Base-by-base conservation (phyloP, 2,888 invertebrate species). In the Dugesia japonica region DNA sequence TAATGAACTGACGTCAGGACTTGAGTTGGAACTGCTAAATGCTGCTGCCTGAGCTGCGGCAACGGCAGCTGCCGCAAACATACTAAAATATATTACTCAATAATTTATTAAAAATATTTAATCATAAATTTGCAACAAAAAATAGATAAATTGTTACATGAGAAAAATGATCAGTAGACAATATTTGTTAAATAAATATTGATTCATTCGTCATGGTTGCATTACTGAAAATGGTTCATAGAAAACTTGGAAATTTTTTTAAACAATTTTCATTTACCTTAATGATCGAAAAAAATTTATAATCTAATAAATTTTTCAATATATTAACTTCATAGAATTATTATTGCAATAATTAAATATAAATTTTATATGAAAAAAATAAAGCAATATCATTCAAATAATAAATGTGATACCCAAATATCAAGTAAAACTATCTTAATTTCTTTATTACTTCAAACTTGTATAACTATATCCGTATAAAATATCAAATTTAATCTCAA, bases 11-110 rank as follows among this genome's bases (percentile, higher is more conserved):
- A 56, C 56, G 23, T 56, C 56, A 56, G 56, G 56, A 23, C 56
- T 56, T 23, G 56, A 56, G n/a, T 56, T 56, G 56, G 56, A 56
- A 56, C 56, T 56, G 56, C 56, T 56, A 56, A 56, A 56, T 56
- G 56, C 56, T 56, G 56, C 56, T 56, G 56, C 56, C 23, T 56
- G 56, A 4, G 56, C 56, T 56, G 56, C 56, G 23, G 56, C 56
- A 56, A 56, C 56, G 4, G 56, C 56, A 56, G 56, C 56, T 56
- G 56, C 56, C 56, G 56, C 56, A 56, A 56, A 56, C 56, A 56
- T 56, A 23, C 56, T 56, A n/a, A 20, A 56, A 7, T 7, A 31
- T 20, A 56, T 38, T 38, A 38, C 9, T 38, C 38, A 38, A 38
- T 38, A 38, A 38, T 13, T 38, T 17, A 13, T 9, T 38, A 38